Evolutionary conservation across 2,888 invertebrate species (phyloP), one percentile per base, ranked within the genome.

Genomic region (Metellina segmentata): DNA sequence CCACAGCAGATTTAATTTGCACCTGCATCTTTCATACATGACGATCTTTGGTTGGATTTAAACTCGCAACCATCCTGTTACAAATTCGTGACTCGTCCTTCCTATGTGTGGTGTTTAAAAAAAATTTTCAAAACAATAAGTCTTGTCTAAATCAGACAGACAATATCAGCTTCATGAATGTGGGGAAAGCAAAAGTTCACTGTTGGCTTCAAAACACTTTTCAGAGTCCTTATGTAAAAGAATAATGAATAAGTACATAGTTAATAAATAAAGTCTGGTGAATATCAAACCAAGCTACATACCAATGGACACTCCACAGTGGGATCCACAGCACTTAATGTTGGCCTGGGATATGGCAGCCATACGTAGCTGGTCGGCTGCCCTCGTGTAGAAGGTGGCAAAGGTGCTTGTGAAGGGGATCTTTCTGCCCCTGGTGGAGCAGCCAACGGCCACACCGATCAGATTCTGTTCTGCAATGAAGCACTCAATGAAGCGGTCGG

Each of bases 401-500:
- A 99, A 99, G 11, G 99, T 99, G 90, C 98, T 99, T 2, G 97
- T 98, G 95, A 99, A 99, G 0, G 98, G 97, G 81, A 99, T 97
- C 7, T 98, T 97, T 93, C 99, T 97, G 94, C 98, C 97, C 93
- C 99, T 96, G 94, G 98, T 98, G 20, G 98, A 98, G 87, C 98
- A 97, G 49, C 99, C 99, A 94, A 98, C 98, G 0, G 98, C 99
- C 91, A 99, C 98, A 81, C 98, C 98, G 93, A 98, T 98, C 94
- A 99, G 96, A 96, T 99, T 99, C 96, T 99, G 99, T 95, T 99
- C 99, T 91, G 99, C 99, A 94, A 99, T 99, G 96, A 97, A 99
- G 95, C 99, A 99, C 95, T 99, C 99, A 94, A 99, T 97, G 95
- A 97, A 99, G 93, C 98, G 97, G 85, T 96, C 96, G 0, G 97